phyloP scores from a whole-genome alignment of 2,797 vertebrate species.

The Acanthurus leucopareius region DNA sequence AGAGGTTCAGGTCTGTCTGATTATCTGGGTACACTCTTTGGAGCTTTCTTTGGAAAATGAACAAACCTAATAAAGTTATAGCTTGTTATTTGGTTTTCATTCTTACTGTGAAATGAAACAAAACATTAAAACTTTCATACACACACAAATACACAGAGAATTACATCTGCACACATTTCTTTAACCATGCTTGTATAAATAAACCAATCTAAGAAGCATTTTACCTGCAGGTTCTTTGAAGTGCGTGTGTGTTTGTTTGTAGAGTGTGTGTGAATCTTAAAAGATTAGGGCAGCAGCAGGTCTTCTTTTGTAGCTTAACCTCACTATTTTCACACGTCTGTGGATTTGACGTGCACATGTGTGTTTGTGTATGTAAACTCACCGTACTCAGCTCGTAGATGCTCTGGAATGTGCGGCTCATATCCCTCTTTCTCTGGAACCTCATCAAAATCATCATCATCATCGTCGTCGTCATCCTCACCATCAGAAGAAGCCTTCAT shows the following conservation, averaged over 20 bases:
- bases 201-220: conserved; percentile 32
- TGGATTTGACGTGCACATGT: not conserved
- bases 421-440: conserved; percentile 97
- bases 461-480: conserved; percentile 75
- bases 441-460: conserved; percentile 91
- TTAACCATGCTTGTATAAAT: conserved; percentile 17
- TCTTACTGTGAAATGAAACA: not conserved
- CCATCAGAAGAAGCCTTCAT: conserved; percentile 80
- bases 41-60: no score
- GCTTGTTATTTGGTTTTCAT: no score
- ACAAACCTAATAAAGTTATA: no score
- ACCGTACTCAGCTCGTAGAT: conserved; percentile 92
- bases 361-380: conserved; percentile 72
- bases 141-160: not conserved
- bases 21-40: not conserved
- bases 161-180: not conserved
- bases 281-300: conserved; percentile 64
- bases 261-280: conserved; percentile 31
- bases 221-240: conserved; percentile 46
- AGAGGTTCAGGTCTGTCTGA: not conserved
- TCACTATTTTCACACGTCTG: conserved; percentile 62
- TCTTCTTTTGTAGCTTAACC: conserved; percentile 75
- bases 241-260: conserved; percentile 37
- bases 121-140: no score
- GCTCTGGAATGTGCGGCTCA: conserved; percentile 91